phyloP scores from a whole-genome alignment of 2,797 vertebrate species.

The Pseudochirops corinnae region DNA sequence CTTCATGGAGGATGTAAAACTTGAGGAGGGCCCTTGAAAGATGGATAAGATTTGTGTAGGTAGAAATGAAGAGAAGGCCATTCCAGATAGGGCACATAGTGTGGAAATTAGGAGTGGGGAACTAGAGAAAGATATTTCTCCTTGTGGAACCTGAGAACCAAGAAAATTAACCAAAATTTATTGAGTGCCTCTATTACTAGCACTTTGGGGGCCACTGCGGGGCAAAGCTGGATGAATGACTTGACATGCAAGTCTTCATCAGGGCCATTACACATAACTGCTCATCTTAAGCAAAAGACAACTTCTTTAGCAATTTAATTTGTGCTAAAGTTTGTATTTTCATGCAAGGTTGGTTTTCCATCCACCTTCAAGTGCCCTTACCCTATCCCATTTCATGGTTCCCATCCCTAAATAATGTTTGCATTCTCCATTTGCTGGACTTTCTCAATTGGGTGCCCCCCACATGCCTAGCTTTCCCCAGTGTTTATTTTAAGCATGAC shows the following conservation, averaged over 20 bases:
- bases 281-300: slow-evolving; percentile 47
- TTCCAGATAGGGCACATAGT: not conserved
- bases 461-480: slow-evolving; percentile 64
- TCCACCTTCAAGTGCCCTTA: slow-evolving; percentile 72
- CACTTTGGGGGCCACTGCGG: slow-evolving; percentile 7
- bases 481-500: slow-evolving; percentile 46
- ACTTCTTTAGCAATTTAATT: slow-evolving; percentile 63
- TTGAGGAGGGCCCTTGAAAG: not conserved
- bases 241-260: slow-evolving; percentile 42
- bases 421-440: slow-evolving; percentile 72
- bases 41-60: not conserved
- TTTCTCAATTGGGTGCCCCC: slow-evolving; percentile 62
- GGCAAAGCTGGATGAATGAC: slow-evolving; percentile 3
- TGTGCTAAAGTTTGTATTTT: slow-evolving; percentile 69
- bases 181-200: not conserved
- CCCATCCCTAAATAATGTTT: slow-evolving; percentile 79
- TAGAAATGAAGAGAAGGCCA: not conserved
- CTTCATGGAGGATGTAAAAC: slow-evolving; percentile 41
- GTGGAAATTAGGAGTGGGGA: not conserved
- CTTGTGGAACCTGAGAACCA: not conserved
- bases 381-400: slow-evolving; percentile 74
- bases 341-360: slow-evolving; percentile 72
- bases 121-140: not conserved
- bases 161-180: not conserved
- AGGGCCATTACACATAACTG: slow-evolving; percentile 38